Base-by-base conservation (phyloP, 2,797 vertebrate species). In the Uromys caudimaculatus region DNA sequence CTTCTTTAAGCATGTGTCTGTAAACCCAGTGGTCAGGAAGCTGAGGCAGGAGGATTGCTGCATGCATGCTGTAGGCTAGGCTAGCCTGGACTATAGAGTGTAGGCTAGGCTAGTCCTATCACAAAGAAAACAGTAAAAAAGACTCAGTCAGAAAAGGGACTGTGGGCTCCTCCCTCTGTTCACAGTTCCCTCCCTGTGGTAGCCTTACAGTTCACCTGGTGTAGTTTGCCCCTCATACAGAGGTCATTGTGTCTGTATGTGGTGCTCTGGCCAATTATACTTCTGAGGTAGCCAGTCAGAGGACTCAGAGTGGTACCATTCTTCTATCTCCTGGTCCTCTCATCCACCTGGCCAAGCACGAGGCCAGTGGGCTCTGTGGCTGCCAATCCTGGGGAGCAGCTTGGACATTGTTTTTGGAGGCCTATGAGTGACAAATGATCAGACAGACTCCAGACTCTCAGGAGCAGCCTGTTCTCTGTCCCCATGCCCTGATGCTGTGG, bases 141-240 rank as follows among this genome's bases (percentile, higher is more conserved):
- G 24, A 32, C 35, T 93, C 56, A 44, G 91, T 50, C 32, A 41
- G 88, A 54, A 93, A 56, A 10, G 47, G 73, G 52, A 38, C 54
- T 38, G 27, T 17, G 17, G 84, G 14, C 44, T 47, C 60, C 32
- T 81, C 38, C n/a, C 12, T 78, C 38, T 13, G 1, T 32, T 44
- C 29, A 19, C 1, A 3, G 3, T 41, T 29, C 2, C 24, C 17
- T 0, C 0, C 56, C n/a, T 24, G 32, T 23, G 87, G 90, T 38
- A 19, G 10, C 19, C 86, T 91, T 23, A 14, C 3, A 23, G 85
- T 41, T n/a, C 54, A 27, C 62, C 35, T 1, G 0, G 47, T 3
- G 12, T 47, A 8, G 0, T 32, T 62, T 67, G 81, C 75, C 41
- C 56, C 62, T 21, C 32, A 3, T 1, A 16, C 19, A 64, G 77